These are phyloP conservation scores for Hirtodrosophila alboralis DNA, from an alignment of 2,888 invertebrate genomes.

Conservation along the genomic window DNA sequence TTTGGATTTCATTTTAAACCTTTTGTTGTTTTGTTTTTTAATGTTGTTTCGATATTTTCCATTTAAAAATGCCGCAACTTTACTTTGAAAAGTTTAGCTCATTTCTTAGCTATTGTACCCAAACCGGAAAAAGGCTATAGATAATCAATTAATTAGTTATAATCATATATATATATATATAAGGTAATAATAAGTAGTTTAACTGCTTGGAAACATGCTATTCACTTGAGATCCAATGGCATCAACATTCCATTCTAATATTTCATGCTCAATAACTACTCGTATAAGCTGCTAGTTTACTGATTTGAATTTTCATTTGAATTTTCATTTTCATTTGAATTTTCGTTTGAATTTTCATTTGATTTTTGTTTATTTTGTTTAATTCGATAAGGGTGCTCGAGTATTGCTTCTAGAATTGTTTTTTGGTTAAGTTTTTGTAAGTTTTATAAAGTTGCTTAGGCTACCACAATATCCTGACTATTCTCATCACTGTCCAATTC, in stretches of 20 bases:
- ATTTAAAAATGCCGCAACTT: constrained; percentile 51
- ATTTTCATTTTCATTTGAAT: no score
- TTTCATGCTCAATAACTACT: constrained; percentile 62
- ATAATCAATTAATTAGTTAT: constrained; percentile 27
- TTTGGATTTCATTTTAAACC: constrained; percentile 74
- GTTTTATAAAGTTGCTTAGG: constrained; percentile 66
- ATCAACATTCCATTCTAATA: constrained; percentile 40
- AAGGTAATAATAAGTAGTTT: constrained; percentile 39
- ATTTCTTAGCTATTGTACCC: constrained; percentile 45
- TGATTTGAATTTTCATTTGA: constrained; percentile 30
- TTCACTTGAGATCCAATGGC: constrained; percentile 64
- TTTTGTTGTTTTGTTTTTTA: constrained; percentile 54
- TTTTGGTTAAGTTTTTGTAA: constrained; percentile 31
- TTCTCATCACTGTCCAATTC: constrained; percentile 83
- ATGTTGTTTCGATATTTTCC: constrained; percentile 24
- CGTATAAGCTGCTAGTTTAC: constrained; percentile 65
- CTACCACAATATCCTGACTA: constrained; percentile 84
- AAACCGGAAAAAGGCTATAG: constrained; percentile 54
- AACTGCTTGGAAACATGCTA: constrained; percentile 60
- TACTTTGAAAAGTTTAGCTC: constrained; percentile 46
- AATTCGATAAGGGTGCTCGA: constrained; percentile 71
- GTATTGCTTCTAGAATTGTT: constrained; percentile 72
- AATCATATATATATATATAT: constrained; percentile 25
- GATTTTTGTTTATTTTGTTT: constrained; percentile 32
- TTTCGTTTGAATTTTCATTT: constrained; percentile 10